Evolutionary conservation across 2,888 invertebrate species (phyloP), one percentile per base, ranked within the genome.

Genomic region (Nymphalis polychloros): DNA sequence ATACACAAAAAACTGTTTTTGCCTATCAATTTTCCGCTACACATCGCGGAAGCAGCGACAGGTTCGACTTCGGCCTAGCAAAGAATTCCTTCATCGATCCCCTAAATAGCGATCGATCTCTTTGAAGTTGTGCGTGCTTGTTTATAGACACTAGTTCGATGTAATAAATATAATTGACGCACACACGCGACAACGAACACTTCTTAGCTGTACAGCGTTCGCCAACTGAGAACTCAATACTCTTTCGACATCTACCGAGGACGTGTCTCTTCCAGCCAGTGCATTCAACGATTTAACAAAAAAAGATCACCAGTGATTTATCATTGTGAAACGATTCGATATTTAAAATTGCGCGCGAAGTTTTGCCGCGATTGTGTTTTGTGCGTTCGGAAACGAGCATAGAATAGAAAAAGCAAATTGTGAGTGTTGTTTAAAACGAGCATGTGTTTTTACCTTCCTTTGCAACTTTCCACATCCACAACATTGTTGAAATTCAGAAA

Each of bases 101-200:
- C 77, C 79, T 74, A 81, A 88, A 86, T 81, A 86, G 82, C 84
- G 81, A 89, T 92, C 84, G 90, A 90, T 88, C 85, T 83, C 92
- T 92, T 92, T 92, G 92, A 92, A 85, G 91, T 90, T 77, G 74
- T 76, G 76, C 76, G 76, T 76, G 83, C 81, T 84, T 88, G 89
- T 88, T 91, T 90, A 89, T 86, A 89, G 88, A 85, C 82, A 81
- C 84, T 82, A 78, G 76, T 79, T 82, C 84, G 84, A 84, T 87
- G 89, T 87, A 91, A 90, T 91, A 92, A 90, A 92, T 92, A 92
- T 90, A 92, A 90, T 91, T 87, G 86, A 89, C 88, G 85, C 88
- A 81, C 85, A 84, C 86, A 84, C 80, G 78, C 84, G 87, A 87
- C 88, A 87, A 82, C 83, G 81, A 83, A 83, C 84, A 79, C 81